Evolutionary conservation across 2,888 invertebrate species (phyloP), one percentile per base, ranked within the genome.

Genomic region (Poecilus cupreus): DNA sequence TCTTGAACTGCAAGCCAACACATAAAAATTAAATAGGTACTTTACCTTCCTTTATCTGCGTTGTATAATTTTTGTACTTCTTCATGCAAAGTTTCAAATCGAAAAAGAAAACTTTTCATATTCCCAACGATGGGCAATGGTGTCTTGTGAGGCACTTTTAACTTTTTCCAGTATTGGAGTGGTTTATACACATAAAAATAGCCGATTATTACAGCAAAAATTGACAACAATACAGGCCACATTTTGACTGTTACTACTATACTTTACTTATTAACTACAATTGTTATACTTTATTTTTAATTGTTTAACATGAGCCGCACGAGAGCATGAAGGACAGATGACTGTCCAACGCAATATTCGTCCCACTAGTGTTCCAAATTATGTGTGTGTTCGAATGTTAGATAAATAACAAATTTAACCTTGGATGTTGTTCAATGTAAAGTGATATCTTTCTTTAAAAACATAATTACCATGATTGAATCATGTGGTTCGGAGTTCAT

Each of bases 51-150:
- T 10, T 39, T 10, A 6, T 32, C 0, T 49, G 49, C n/a, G 22
- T 74, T 20, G 22, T 74, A 74, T n/a, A 74, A 74, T 22, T 43
- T 46, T 13, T 11, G 20, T 22, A 49, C 10, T n/a, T 8, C 4
- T 5, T 74, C 46, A 24, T 26, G 16, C 1, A 74, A 22, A 22
- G 18, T 16, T 22, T 46, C 43, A 5, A 1, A 10, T 49, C 26
- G 4, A 4, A 13, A 18, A 49, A 13, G 0, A 22, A 78, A 68
- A 6, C 11, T 0, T 22, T 10, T 3, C 64, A 78, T 24, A 26
- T 64, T 78, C 10, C 78, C 78, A 64, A 78, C 5, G 16, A 78
- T 10, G 22, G 78, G 78, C 26, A 32, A 64, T 24, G 78, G 78
- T n/a, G 37, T 64, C 6, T 26, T 16, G 22, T 68, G 18, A 10